Evolutionary conservation across 2,797 vertebrate species (phyloP).

Genomic region (Rhinella marina): DNA sequence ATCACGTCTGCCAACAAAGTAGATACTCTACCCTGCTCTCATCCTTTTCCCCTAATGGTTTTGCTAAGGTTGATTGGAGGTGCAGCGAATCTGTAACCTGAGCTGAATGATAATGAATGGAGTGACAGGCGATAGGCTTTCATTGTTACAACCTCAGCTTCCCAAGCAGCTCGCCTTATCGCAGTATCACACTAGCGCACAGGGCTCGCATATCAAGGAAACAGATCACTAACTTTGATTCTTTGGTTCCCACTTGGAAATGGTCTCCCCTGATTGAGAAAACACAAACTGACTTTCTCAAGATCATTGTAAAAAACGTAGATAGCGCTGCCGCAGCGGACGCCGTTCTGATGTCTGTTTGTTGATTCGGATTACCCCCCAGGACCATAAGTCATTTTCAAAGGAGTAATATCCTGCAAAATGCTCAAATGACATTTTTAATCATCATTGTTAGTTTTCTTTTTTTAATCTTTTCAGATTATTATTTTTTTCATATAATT

Average conservation of each 20-base stretch:
- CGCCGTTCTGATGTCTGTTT: constrained; percentile 49
- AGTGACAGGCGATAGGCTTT: constrained; percentile 29
- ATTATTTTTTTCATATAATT: neutral
- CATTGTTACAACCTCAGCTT: constrained; percentile 31
- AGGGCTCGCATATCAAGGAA: constrained; percentile 24
- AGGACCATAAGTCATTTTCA: constrained; percentile 57
- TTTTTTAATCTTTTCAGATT: too few relatives aligned
- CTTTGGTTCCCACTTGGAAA: constrained; percentile 29
- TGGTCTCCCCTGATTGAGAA: constrained; percentile 41
- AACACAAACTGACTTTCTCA: constrained; percentile 37
- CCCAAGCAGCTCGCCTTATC: constrained; percentile 41
- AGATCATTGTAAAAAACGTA: constrained; percentile 49
- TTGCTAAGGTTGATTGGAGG: constrained; percentile 62
- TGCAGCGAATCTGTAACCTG: constrained; percentile 31
- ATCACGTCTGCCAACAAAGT: neutral
- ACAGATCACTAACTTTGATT: neutral
- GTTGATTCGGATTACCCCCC: constrained; percentile 62
- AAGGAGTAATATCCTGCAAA: constrained; percentile 39
- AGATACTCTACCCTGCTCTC: neutral
- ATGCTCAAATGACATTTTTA: neutral
- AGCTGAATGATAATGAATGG: constrained; percentile 52
- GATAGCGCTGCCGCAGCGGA: constrained; percentile 58
- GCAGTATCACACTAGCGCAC: constrained; percentile 4
- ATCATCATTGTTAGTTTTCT: neutral
- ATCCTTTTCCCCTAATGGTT: constrained; percentile 54